phyloP scores from a whole-genome alignment of 2,113 vertebrate species.

The Motacilla alba region DNA sequence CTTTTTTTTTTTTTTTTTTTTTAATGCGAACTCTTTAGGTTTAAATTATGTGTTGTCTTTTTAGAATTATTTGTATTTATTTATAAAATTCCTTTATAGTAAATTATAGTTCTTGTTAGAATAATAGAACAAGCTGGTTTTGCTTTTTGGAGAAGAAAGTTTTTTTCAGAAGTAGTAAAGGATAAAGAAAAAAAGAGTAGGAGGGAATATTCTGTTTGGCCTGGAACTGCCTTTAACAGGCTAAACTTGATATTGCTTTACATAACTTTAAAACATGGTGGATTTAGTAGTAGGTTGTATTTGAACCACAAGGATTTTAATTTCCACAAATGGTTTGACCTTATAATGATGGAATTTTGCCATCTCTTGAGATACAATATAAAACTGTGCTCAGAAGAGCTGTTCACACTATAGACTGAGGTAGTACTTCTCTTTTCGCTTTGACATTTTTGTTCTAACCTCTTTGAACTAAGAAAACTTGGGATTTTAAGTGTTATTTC shows the following conservation, averaged over 20 bases:
- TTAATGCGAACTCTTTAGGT: background rate
- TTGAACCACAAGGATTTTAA: background rate
- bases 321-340: conserved; percentile 4
- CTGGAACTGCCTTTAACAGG: background rate
- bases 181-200: background rate
- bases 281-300: background rate
- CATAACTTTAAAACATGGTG: background rate
- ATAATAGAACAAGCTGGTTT: background rate
- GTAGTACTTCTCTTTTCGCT: background rate
- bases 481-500: background rate
- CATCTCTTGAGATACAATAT: background rate
- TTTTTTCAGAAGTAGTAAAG: background rate
- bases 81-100: background rate
- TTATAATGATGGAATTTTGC: conserved; percentile 30
- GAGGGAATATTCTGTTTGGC: background rate
- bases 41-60: background rate
- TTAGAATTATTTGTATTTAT: background rate
- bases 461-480: background rate
- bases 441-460: background rate
- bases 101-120: background rate
- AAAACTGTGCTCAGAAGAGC: background rate
- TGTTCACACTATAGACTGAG: background rate
- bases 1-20: background rate
- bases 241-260: background rate
- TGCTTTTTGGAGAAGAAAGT: background rate